These are phyloP conservation scores for Trachymyrmex septentrionalis DNA, from an alignment of 1,140 invertebrate genomes.

Conservation along the genomic window DNA sequence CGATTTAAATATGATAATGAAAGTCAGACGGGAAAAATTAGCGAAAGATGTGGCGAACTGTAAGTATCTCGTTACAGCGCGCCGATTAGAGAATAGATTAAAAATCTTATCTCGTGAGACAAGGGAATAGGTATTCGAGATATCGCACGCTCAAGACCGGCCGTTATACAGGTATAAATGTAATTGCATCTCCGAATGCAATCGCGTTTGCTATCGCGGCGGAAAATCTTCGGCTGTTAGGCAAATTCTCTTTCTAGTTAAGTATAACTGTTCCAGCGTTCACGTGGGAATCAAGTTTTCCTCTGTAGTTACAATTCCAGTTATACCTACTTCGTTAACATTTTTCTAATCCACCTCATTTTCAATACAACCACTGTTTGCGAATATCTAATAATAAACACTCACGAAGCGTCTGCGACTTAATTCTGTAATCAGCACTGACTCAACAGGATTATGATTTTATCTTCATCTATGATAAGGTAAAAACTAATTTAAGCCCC, in stretches of 20 bases:
- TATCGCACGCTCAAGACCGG: slow-evolving; percentile 16
- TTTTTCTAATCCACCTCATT: slow-evolving; percentile 13
- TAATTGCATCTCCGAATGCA: slow-evolving; percentile 42
- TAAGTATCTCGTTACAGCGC: slow-evolving; percentile 17
- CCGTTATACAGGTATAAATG: background rate
- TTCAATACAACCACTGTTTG: background rate
- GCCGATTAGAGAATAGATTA: slow-evolving; percentile 8
- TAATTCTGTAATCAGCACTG: slow-evolving; percentile 10
- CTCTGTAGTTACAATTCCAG: background rate
- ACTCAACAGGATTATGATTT: slow-evolving; percentile 7
- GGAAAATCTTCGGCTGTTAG: slow-evolving; percentile 2
- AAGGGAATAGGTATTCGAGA: slow-evolving; percentile 9
- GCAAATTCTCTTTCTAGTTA: slow-evolving; percentile 35
- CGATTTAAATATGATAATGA: background rate
- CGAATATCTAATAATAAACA: background rate
- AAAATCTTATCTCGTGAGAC: slow-evolving; percentile 35
- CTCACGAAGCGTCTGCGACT: background rate
- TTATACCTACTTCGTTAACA: background rate
- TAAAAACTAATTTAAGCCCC: background rate
- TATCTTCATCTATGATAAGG: slow-evolving; percentile 25
- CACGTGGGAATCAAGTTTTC: background rate
- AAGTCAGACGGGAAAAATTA: slow-evolving; percentile 12
- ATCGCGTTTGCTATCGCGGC: slow-evolving; percentile 18
- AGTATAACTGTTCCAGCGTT: background rate
- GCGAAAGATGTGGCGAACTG: background rate